Conservation (phyloP, 2,113 vertebrate species). For the Mesitornis unicolor region DNA sequence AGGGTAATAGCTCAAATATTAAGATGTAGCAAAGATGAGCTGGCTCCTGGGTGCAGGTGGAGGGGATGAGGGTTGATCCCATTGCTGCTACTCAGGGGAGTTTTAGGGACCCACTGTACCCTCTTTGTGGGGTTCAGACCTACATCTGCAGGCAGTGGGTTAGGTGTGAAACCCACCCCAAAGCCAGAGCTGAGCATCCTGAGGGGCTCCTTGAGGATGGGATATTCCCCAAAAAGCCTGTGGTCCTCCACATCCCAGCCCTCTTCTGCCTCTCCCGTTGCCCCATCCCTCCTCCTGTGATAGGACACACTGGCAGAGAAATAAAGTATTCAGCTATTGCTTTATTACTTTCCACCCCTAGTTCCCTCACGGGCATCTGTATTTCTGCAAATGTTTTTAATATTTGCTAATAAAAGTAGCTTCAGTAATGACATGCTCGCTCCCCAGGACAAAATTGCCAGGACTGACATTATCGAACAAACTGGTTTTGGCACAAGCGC, state of each 20-base stretch:
- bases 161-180: neutral
- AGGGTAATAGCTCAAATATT: neutral
- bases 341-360: slow-evolving; percentile 29
- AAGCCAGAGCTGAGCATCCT: neutral
- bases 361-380: slow-evolving; percentile 18
- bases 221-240: neutral
- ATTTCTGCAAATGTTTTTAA: slow-evolving; percentile 48
- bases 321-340: slow-evolving; percentile 15
- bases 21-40: neutral
- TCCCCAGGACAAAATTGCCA: slow-evolving; percentile 24
- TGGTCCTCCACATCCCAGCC: neutral
- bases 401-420: slow-evolving; percentile 54
- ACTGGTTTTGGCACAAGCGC: slow-evolving; percentile 33
- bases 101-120: neutral
- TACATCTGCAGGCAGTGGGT: neutral
- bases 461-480: slow-evolving; percentile 50
- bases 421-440: slow-evolving; percentile 44
- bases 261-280: neutral
- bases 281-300: neutral
- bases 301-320: neutral
- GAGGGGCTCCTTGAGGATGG: neutral
- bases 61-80: neutral
- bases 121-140: neutral
- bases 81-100: accelerated
- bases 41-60: neutral